A percentile compares a stretch with the other conserved stretches of the same genome.
Conservation (phyloP, 2,113 vertebrate species). For the Felis catus region DNA sequence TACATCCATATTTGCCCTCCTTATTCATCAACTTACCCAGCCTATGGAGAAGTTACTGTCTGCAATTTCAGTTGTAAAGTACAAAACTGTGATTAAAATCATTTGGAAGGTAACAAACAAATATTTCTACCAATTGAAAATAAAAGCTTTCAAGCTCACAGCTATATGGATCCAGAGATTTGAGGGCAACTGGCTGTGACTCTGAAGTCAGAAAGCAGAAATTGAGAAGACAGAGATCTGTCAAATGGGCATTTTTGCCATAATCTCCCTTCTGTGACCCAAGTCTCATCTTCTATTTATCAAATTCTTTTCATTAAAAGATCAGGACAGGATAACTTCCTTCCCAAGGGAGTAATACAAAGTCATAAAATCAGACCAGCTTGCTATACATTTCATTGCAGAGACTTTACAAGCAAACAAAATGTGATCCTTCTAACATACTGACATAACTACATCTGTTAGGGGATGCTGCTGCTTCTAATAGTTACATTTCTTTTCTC, state of each 20-base stretch:
- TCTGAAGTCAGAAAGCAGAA: neutral
- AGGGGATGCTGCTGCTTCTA: neutral
- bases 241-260: neutral
- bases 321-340: neutral
- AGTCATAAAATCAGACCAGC: neutral
- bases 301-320: neutral
- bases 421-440: neutral
- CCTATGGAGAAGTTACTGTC: neutral
- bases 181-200: neutral
- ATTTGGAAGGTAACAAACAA: neutral
- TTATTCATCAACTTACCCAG: neutral
- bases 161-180: neutral
- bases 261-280: neutral
- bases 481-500: neutral
- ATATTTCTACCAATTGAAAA: neutral
- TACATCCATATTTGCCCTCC: neutral
- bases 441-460: neutral
- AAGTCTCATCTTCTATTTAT: neutral
- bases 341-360: neutral
- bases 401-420: neutral
- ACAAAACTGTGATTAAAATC: constrained; percentile 16
- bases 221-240: neutral
- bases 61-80: neutral
- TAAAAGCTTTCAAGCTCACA: neutral
- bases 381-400: neutral